A percentile compares a stretch with the other conserved stretches of the same genome.
These are phyloP conservation scores for Paratrypauchen microcephalus DNA, from an alignment of 2,797 vertebrate species.

Conservation along the genomic window DNA sequence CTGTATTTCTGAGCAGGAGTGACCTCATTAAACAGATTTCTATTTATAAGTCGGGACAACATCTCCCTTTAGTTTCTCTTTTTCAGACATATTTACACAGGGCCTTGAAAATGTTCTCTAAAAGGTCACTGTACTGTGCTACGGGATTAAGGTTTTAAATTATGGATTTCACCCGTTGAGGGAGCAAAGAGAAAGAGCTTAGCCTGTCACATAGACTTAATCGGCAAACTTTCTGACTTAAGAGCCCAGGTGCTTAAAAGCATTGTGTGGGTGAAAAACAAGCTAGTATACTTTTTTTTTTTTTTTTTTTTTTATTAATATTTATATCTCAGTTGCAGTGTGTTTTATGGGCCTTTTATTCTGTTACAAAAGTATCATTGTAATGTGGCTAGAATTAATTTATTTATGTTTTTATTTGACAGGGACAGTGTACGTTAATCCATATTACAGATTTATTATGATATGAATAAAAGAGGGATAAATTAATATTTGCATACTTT, in stretches of 20 bases:
- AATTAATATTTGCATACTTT: not conserved
- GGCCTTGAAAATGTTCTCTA: conserved; percentile 10
- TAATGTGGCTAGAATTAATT: not conserved
- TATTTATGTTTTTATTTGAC: no score
- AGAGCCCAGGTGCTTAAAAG: conserved; percentile 1
- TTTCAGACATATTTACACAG: conserved; percentile 20
- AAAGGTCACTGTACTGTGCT: conserved; percentile 12
- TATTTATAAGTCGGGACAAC: conserved; percentile 13
- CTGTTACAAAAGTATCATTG: not conserved
- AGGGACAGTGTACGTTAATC: no score
- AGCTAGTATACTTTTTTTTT: not conserved
- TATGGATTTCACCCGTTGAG: conserved; percentile 10
- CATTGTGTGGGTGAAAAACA: not conserved
- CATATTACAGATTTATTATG: not conserved
- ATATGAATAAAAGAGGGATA: not conserved
- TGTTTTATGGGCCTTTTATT: not conserved
- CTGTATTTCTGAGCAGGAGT: conserved; percentile 4
- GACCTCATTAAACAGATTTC: conserved; percentile 14
- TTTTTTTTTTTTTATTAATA: no score
- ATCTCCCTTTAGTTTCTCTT: conserved; percentile 23
- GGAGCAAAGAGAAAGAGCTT: conserved; percentile 8
- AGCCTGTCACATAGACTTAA: conserved; percentile 12
- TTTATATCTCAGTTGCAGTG: not conserved
- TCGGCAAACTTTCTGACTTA: conserved; percentile 6
- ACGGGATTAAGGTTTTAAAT: conserved; percentile 11